phyloP scores from a whole-genome alignment of 1,140 invertebrate genomes.

The Dreissena polymorpha region DNA sequence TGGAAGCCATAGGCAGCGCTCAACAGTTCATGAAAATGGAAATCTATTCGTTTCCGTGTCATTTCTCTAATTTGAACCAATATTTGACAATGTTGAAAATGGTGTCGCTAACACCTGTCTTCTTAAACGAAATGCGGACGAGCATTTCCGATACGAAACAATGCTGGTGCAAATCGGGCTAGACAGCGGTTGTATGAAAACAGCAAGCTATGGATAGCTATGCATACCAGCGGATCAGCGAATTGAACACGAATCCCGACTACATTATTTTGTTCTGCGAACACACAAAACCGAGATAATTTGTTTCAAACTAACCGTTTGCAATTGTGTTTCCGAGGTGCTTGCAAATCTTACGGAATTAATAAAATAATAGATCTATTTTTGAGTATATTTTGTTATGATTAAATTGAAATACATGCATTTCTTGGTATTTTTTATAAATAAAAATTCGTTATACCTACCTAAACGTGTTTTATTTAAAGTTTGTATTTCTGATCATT shows the following conservation, averaged over 20 bases:
- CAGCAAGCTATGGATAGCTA: slow-evolving; percentile 26
- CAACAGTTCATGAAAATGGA: slow-evolving; percentile 40
- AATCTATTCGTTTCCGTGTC: slow-evolving; percentile 17
- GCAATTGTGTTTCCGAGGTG: slow-evolving; percentile 25
- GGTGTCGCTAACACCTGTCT: neutral
- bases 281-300: slow-evolving; percentile 27
- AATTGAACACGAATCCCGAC: slow-evolving; percentile 35
- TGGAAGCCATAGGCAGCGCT: no score
- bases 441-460: no score
- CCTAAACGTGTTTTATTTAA: no score
- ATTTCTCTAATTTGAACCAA: slow-evolving; percentile 45
- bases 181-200: no score
- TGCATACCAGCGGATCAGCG: slow-evolving; percentile 1
- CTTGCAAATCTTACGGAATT: neutral
- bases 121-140: neutral
- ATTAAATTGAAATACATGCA: no score
- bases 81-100: slow-evolving; percentile 40
- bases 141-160: neutral
- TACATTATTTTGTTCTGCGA: slow-evolving; percentile 40
- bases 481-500: no score
- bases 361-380: no score
- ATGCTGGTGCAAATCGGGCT: neutral
- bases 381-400: no score
- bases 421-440: no score
- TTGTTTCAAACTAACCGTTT: neutral